Conservation (phyloP, 2,113 vertebrate genomes). For the Lichenostomus cassidix region DNA sequence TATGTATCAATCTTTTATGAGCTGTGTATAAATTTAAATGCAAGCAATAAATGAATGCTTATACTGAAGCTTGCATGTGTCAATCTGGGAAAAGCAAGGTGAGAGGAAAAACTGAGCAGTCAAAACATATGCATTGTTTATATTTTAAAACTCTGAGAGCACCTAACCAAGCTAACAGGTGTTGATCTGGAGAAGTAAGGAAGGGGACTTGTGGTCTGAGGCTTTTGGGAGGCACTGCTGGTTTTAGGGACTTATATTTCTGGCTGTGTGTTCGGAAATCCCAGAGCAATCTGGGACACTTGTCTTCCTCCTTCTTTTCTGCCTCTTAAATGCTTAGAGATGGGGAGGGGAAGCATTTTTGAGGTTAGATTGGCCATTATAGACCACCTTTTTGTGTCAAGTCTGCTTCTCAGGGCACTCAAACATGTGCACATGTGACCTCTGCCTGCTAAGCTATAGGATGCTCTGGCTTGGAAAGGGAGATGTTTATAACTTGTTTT, state of each 20-base stretch:
- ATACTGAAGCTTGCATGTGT: background rate
- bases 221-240: background rate
- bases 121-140: background rate
- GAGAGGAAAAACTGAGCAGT: background rate
- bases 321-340: background rate
- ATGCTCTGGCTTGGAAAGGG: background rate
- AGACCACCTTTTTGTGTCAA: background rate
- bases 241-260: background rate
- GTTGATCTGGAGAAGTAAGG: background rate
- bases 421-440: accelerated
- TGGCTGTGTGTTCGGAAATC: background rate
- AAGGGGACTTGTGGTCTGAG: background rate
- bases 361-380: background rate
- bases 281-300: no score
- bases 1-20: constrained; percentile 64
- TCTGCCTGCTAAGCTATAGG: background rate
- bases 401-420: background rate
- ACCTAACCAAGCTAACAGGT: background rate
- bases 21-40: constrained; percentile 53
- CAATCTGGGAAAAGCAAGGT: background rate
- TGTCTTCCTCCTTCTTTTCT: background rate
- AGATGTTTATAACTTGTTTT: background rate
- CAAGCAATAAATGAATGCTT: constrained; percentile 7
- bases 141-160: background rate
- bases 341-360: background rate